Conservation (phyloP, 2,888 invertebrate species). For the Stenodema calcarata region DNA sequence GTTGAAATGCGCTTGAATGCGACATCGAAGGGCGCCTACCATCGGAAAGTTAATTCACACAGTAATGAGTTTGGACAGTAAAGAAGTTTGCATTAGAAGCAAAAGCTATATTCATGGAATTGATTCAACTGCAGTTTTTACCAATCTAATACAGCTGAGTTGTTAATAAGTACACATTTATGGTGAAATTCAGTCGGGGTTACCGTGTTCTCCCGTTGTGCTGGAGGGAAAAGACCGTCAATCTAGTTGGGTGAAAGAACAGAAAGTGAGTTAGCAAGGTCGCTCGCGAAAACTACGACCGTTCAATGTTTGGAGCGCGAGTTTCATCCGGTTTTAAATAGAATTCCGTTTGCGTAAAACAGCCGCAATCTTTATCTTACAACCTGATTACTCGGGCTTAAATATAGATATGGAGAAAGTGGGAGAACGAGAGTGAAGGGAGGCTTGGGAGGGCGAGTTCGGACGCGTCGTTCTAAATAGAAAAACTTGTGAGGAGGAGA, state of each 20-base stretch:
- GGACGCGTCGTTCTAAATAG: background rate
- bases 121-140: background rate
- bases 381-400: background rate
- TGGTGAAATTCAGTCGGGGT: background rate
- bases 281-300: background rate
- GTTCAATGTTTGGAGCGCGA: background rate
- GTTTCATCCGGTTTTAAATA: slow-evolving; percentile 2
- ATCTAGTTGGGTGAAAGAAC: background rate
- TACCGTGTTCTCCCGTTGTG: background rate
- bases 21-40: no score
- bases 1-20: no score
- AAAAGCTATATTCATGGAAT: background rate
- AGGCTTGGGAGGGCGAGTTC: background rate
- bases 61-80: no score
- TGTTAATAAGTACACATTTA: background rate
- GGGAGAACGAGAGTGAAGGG: background rate
- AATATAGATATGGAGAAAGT: background rate
- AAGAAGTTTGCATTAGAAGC: no score
- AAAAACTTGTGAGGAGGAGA: background rate
- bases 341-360: background rate
- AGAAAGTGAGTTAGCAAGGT: slow-evolving; percentile 1
- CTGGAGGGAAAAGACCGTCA: background rate
- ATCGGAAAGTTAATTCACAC: no score
- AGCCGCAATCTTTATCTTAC: background rate
- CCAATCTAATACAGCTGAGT: background rate